phyloP scores from a whole-genome alignment of 2,113 vertebrate species.

The Lepidothrix coronata region DNA sequence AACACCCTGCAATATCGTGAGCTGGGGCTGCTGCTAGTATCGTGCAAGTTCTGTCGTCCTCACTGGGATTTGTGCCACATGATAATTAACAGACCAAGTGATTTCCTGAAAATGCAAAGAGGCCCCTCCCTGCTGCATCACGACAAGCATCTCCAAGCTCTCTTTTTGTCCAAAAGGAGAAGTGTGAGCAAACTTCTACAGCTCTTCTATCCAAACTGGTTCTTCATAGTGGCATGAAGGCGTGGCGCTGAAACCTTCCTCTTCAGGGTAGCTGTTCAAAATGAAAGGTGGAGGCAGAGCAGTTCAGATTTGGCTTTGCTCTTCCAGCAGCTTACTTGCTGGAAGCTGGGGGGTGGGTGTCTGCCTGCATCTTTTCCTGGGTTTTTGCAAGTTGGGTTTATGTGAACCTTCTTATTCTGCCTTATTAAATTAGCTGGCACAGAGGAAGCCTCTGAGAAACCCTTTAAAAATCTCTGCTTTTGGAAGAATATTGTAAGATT shows the following conservation, averaged over 20 bases:
- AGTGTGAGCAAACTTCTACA: background rate
- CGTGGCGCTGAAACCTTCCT: background rate
- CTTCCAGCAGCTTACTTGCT: background rate
- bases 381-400: background rate
- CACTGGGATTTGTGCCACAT: background rate
- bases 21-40: background rate
- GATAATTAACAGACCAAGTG: background rate
- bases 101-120: background rate
- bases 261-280: background rate
- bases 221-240: background rate
- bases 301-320: background rate
- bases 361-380: background rate
- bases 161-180: background rate
- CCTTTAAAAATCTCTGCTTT: background rate
- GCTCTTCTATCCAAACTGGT: background rate
- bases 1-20: background rate
- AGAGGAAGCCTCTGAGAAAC: slow-evolving; percentile 45
- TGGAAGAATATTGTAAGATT: background rate
- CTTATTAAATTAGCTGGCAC: slow-evolving; percentile 41
- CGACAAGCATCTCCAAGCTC: background rate
- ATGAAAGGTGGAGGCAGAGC: background rate
- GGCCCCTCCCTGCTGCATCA: background rate
- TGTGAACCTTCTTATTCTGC: slow-evolving; percentile 11
- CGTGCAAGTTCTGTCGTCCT: background rate
- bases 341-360: background rate